phyloP scores from a whole-genome alignment of 2,797 vertebrate species.

The Gadopsis bispinosus region DNA sequence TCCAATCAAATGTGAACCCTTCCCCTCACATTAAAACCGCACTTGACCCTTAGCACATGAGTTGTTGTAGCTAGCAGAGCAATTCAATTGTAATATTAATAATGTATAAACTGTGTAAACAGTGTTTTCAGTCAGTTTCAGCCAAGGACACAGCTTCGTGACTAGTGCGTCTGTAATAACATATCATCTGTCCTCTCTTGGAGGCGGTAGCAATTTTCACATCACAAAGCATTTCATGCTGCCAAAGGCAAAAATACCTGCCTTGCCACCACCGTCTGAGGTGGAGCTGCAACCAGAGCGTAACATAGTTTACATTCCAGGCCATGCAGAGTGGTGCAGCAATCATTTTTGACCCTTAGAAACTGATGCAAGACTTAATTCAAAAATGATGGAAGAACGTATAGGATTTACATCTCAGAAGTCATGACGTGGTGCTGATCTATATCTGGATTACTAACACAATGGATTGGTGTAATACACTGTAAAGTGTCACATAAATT shows the following conservation, averaged over 20 bases:
- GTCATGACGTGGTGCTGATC: slow-evolving; percentile 10
- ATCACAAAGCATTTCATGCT: slow-evolving; percentile 52
- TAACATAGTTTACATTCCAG: slow-evolving; percentile 39
- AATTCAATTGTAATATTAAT: not conserved
- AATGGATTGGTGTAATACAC: not conserved
- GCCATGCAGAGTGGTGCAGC: not conserved
- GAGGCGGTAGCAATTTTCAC: slow-evolving; percentile 55
- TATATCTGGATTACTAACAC: slow-evolving; percentile 25
- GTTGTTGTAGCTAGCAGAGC: not conserved
- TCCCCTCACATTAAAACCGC: slow-evolving; percentile 2
- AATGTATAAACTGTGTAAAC: slow-evolving; percentile 1
- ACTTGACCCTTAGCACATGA: not conserved
- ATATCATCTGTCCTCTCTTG: slow-evolving; percentile 35
- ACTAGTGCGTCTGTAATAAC: slow-evolving; percentile 37
- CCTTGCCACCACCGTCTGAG: slow-evolving; percentile 30
- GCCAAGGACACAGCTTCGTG: slow-evolving; percentile 9
- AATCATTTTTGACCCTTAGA: slow-evolving; percentile 36
- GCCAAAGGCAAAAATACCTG: slow-evolving; percentile 45
- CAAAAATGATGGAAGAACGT: slow-evolving; percentile 25
- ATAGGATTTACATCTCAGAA: slow-evolving; percentile 3
- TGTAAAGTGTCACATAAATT: slow-evolving; percentile 8
- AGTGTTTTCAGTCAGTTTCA: not conserved
- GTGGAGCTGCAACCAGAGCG: slow-evolving; percentile 19
- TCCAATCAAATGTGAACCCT: not conserved
- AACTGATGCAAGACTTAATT: slow-evolving; percentile 39